Percentiles rank a stretch among this genome's conserved stretches.
Evolutionary conservation across 2,888 invertebrate species (phyloP).

Genomic region (Dione vanillae): DNA sequence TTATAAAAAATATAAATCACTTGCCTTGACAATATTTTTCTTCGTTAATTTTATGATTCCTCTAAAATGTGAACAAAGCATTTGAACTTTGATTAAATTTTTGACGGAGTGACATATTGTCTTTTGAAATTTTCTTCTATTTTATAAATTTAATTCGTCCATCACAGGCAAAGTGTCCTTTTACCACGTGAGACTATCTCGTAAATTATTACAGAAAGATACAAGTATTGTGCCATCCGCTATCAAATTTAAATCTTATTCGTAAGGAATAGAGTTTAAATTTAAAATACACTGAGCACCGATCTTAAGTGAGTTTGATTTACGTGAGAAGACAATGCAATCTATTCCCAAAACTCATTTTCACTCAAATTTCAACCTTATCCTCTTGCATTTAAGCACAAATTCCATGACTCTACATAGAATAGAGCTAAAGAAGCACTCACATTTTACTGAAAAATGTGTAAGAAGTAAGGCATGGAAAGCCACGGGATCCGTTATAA

Average conservation of each 20-base stretch:
- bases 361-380: constrained; percentile 49
- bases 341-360: constrained; percentile 63
- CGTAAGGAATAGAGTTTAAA: constrained; percentile 49
- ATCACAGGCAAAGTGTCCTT: constrained; percentile 70
- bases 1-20: neutral
- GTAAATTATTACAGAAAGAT: constrained; percentile 47
- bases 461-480: constrained; percentile 78
- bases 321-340: constrained; percentile 80
- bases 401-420: constrained; percentile 43
- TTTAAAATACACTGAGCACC: constrained; percentile 50
- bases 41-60: constrained; percentile 1
- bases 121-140: constrained; percentile 50
- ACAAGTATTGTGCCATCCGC: constrained; percentile 27
- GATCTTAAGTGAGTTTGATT: constrained; percentile 73
- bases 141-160: constrained; percentile 68
- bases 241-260: constrained; percentile 50
- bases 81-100: constrained; percentile 33
- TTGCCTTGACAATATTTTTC: neutral
- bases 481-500: constrained; percentile 80
- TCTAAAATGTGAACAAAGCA: constrained; percentile 4
- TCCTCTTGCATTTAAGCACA: constrained; percentile 48
- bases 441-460: constrained; percentile 82
- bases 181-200: constrained; percentile 65
- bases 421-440: constrained; percentile 70
- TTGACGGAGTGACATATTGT: constrained; percentile 35